Evolutionary conservation across 2,888 invertebrate genomes (phyloP).

Genomic region (Cryptophagus acutangulus): DNA sequence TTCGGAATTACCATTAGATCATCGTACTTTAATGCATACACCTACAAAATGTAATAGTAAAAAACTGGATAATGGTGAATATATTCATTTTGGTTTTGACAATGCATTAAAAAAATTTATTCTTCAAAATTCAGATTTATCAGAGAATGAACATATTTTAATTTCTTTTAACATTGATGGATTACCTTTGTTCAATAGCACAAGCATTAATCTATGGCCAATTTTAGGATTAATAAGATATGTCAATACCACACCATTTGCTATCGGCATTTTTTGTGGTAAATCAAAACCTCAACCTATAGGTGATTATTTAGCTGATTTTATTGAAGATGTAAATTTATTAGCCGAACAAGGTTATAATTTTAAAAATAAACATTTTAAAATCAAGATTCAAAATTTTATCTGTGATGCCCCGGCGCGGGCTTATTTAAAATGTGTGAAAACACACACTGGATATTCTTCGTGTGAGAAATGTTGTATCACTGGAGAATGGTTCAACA

Average conservation of each 20-base stretch:
- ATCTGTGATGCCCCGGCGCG: slow-evolving; percentile 25
- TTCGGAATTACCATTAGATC: slow-evolving; percentile 18
- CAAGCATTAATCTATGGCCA: slow-evolving; percentile 16
- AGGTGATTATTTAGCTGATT: slow-evolving; percentile 19
- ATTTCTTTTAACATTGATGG: slow-evolving; percentile 20
- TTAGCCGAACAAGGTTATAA: slow-evolving; percentile 10
- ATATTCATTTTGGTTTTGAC: slow-evolving; percentile 16
- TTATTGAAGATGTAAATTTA: slow-evolving; percentile 18
- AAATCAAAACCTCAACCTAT: slow-evolving; percentile 20
- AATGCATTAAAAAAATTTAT: slow-evolving; percentile 9
- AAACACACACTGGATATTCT: slow-evolving; percentile 20
- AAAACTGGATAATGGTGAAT: slow-evolving; percentile 14
- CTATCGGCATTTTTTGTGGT: slow-evolving; percentile 21
- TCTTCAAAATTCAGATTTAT: not conserved
- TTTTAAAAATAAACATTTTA: slow-evolving; percentile 8
- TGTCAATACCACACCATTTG: slow-evolving; percentile 16
- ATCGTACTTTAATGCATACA: slow-evolving; percentile 14
- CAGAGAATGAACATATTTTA: not conserved
- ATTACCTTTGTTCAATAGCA: slow-evolving; percentile 15
- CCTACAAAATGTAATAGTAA: slow-evolving; percentile 10
- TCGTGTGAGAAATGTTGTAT: slow-evolving; percentile 23
- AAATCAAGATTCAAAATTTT: slow-evolving; percentile 18
- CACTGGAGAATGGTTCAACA: slow-evolving; percentile 12
- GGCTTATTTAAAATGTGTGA: slow-evolving; percentile 21
- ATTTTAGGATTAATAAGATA: slow-evolving; percentile 16